Conservation (phyloP, 1,140 invertebrate species). For the Hyles vespertilio region DNA sequence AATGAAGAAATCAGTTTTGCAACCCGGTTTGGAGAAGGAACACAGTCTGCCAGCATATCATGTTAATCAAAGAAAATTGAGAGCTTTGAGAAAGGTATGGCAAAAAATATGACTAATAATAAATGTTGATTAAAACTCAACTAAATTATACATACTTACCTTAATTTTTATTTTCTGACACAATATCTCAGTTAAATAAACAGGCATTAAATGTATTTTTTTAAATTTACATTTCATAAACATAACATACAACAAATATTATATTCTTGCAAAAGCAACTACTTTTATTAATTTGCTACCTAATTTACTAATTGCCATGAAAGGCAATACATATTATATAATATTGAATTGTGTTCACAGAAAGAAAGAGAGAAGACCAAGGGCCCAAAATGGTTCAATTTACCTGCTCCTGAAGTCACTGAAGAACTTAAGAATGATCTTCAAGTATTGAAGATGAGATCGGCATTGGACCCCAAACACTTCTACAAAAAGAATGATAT, state of each 20-base stretch:
- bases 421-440: slow-evolving; percentile 92
- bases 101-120: not conserved
- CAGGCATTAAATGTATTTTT: no score
- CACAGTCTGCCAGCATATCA: slow-evolving; percentile 78
- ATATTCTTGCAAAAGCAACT: no score
- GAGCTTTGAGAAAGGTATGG: slow-evolving; percentile 77
- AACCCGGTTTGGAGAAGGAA: slow-evolving; percentile 81
- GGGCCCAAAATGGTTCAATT: slow-evolving; percentile 90
- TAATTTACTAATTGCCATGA: no score
- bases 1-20: slow-evolving; percentile 80
- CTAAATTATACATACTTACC: no score
- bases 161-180: no score
- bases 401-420: slow-evolving; percentile 91
- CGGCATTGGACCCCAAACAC: slow-evolving; percentile 92
- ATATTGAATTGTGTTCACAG: slow-evolving; percentile 54
- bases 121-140: no score
- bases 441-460: slow-evolving; percentile 92
- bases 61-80: slow-evolving; percentile 77
- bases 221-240: no score
- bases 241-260: no score
- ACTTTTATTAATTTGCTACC: no score
- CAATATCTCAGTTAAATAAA: no score
- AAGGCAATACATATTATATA: no score
- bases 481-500: slow-evolving; percentile 96
- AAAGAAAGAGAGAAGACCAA: slow-evolving; percentile 84